Evolutionary conservation across 2,113 vertebrate genomes (phyloP).

Genomic region (Leucoraja erinaceus): DNA sequence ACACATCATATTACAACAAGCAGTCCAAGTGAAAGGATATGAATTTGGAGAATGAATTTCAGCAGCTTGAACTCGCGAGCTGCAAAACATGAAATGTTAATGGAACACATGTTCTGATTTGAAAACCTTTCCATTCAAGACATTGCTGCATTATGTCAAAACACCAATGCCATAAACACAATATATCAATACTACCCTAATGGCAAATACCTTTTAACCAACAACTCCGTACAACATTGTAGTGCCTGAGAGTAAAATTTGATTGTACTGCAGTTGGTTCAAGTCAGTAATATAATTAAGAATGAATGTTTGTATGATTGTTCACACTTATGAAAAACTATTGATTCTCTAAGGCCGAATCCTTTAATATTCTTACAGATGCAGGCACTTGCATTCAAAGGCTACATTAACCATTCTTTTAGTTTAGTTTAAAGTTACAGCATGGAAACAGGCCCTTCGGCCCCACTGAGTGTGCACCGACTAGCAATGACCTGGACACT

Average conservation of each 20-base stretch:
- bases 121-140: slow-evolving; percentile 1
- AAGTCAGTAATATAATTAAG: neutral
- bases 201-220: neutral
- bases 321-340: neutral
- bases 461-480: too few relatives aligned
- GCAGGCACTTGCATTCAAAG: neutral
- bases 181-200: neutral
- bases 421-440: too few relatives aligned
- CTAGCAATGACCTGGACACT: too few relatives aligned
- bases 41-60: neutral
- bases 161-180: neutral
- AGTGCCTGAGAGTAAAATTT: neutral
- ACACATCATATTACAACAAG: neutral
- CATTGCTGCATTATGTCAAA: slow-evolving; percentile 11
- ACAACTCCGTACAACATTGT: neutral
- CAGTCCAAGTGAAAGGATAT: neutral
- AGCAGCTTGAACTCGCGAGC: neutral
- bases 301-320: neutral
- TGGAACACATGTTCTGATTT: neutral
- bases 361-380: neutral
- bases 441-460: too few relatives aligned
- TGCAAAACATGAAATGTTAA: neutral
- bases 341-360: neutral
- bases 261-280: neutral
- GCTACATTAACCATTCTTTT: too few relatives aligned